Percentiles rank a stretch among this genome's conserved stretches.
Evolutionary conservation across 2,888 invertebrate genomes (phyloP).

Genomic region (Copidosoma aretas): DNA sequence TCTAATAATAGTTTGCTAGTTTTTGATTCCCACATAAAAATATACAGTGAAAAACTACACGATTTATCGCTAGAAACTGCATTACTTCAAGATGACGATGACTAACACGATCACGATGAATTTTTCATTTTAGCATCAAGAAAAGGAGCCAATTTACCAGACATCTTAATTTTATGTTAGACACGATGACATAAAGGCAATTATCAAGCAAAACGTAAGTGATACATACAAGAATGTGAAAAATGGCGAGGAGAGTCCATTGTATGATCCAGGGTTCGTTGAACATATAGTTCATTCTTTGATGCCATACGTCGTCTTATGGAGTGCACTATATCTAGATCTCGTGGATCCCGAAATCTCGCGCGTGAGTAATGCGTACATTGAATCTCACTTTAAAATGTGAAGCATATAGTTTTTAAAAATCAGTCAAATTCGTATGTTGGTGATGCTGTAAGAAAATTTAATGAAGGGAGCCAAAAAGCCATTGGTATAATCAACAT

Average conservation of each 20-base stretch:
- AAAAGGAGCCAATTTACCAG: slow-evolving; percentile 14
- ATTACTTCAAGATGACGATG: neutral
- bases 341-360: slow-evolving; percentile 30
- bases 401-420: neutral
- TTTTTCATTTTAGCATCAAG: neutral
- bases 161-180: slow-evolving; percentile 35
- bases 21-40: neutral
- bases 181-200: neutral
- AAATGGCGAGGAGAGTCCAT: neutral
- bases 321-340: slow-evolving; percentile 36
- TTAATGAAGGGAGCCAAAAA: neutral
- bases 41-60: slow-evolving; percentile 11
- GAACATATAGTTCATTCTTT: slow-evolving; percentile 32
- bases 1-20: slow-evolving; percentile 11
- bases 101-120: neutral
- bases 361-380: neutral
- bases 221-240: neutral
- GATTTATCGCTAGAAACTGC: slow-evolving; percentile 7
- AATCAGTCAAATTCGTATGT: neutral
- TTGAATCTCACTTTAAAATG: slow-evolving; percentile 23
- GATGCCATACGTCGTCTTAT: slow-evolving; percentile 39
- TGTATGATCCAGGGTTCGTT: slow-evolving; percentile 33
- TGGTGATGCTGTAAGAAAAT: neutral
- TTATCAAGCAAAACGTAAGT: neutral
- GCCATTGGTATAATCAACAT: neutral